Conservation (phyloP, 2,888 invertebrate species). For the Dryobotodes eremita region DNA sequence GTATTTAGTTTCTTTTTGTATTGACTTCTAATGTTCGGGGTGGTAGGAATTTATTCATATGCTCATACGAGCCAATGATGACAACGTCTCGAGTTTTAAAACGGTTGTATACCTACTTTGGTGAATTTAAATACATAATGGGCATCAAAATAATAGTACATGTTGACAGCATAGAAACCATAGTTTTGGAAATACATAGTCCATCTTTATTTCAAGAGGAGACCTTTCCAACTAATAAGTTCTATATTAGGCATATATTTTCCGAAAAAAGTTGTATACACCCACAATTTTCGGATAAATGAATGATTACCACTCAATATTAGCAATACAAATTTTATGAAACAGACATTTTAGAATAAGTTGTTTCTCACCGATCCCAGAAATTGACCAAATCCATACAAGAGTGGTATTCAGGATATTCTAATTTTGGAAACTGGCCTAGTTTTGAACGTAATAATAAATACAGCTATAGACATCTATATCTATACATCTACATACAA, state of each 20-base stretch:
- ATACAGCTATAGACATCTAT: slow-evolving; percentile 10
- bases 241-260: not conserved
- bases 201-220: not conserved
- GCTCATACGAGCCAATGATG: not conserved
- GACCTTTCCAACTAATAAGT: not conserved
- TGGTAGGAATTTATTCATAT: slow-evolving; percentile 13
- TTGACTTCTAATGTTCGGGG: slow-evolving; percentile 32
- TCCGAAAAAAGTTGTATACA: not conserved
- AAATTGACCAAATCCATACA: not conserved
- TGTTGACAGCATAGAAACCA: not conserved
- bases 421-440: slow-evolving; percentile 18
- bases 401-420: not conserved
- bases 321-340: not conserved
- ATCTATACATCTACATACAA: not conserved
- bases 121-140: not conserved
- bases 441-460: slow-evolving; percentile 1
- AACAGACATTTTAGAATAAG: not conserved
- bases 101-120: not conserved
- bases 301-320: not conserved
- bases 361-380: not conserved
- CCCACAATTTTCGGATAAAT: not conserved
- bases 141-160: not conserved
- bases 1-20: slow-evolving; percentile 39
- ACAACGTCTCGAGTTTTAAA: not conserved
- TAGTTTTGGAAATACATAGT: not conserved